A percentile compares a stretch with the other conserved stretches of the same genome.
phyloP scores from a whole-genome alignment of 2,797 vertebrate species.

The Pyrocephalus nanus region DNA sequence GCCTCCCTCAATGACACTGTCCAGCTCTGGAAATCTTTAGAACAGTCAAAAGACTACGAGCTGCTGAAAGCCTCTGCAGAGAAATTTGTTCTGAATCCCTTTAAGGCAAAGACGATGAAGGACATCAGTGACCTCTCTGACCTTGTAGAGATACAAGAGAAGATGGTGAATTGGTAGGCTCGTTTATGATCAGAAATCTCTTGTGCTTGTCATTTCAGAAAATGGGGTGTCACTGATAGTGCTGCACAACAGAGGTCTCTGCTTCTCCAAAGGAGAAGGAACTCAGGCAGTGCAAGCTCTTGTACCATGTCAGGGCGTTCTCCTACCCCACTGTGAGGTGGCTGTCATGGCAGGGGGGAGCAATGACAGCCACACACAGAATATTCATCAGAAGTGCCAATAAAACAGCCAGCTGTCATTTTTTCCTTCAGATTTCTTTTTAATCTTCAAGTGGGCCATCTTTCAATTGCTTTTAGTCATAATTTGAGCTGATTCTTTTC shows the following conservation, averaged over 20 bases:
- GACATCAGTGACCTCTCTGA: constrained; percentile 84
- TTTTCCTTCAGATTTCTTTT: not conserved
- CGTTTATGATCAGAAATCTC: constrained; percentile 53
- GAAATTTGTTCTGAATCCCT: constrained; percentile 88
- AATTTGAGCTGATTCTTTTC: not conserved
- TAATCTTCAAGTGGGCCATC: not conserved
- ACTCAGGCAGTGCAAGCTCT: not conserved
- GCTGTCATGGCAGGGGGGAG: not conserved
- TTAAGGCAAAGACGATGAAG: constrained; percentile 84
- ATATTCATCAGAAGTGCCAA: not conserved
- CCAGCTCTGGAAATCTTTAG: constrained; percentile 85
- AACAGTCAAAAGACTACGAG: constrained; percentile 67
- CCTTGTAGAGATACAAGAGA: constrained; percentile 84
- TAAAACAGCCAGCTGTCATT: not conserved
- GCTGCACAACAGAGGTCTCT: not conserved
- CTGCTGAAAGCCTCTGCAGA: constrained; percentile 76
- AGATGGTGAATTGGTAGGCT: constrained; percentile 76
- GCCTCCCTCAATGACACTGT: constrained; percentile 85
- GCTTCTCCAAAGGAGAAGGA: not conserved
- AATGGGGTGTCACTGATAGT: not conserved
- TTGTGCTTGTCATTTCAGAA: not conserved
- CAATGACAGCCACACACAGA: not conserved
- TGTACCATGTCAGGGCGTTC: not conserved
- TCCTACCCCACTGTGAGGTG: fast-evolving
- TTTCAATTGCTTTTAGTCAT: not conserved